These are phyloP conservation scores for Cancer borealis DNA, from an alignment of 2,888 invertebrate genomes.

Conservation along the genomic window DNA sequence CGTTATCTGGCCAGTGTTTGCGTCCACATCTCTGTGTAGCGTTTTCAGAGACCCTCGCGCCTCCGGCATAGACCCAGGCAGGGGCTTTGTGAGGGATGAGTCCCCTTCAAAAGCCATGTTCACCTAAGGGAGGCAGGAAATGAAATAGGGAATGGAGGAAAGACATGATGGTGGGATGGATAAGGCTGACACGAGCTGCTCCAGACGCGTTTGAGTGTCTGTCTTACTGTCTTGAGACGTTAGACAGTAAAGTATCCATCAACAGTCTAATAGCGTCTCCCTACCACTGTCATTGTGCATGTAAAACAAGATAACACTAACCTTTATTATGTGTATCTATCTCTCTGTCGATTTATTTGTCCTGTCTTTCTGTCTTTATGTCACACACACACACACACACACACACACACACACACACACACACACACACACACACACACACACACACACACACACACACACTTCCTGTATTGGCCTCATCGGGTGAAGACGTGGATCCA, in stretches of 20 bases:
- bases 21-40: constrained; percentile 50
- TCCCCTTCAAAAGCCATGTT: constrained; percentile 53
- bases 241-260: no score
- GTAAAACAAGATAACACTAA: no score
- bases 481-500: no score
- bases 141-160: neutral
- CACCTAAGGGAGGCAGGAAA: neutral
- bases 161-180: neutral
- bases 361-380: neutral
- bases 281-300: no score
- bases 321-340: neutral
- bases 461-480: no score
- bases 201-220: no score
- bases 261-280: no score
- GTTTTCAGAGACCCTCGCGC: constrained; percentile 43
- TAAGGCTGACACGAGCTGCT: no score
- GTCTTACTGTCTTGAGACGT: no score
- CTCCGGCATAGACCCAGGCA: constrained; percentile 44
- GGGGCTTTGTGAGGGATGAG: neutral
- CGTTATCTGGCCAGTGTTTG: constrained; percentile 28
- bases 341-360: neutral
- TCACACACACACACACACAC: neutral
- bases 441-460: no score
- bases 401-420: no score
- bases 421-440: no score